These are phyloP conservation scores for Drosophila siamana DNA, from an alignment of 2,888 invertebrate species.

Conservation along the genomic window DNA sequence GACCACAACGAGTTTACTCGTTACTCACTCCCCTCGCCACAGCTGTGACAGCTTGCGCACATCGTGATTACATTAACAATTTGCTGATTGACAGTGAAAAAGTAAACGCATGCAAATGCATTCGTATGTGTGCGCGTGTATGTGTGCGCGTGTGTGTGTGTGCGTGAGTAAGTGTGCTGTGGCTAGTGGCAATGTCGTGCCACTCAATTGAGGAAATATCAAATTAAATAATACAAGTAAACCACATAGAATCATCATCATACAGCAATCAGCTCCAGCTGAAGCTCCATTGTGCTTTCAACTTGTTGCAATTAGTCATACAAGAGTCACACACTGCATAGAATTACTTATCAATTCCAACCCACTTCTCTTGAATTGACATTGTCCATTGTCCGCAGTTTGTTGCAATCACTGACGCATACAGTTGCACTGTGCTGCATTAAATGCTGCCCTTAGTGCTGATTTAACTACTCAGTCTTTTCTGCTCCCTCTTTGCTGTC, in stretches of 20 bases:
- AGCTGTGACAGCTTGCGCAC: constrained; percentile 7
- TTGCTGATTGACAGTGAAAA: constrained; percentile 52
- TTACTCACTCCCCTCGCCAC: not conserved
- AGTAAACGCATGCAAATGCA: constrained; percentile 13
- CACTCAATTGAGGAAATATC: constrained; percentile 85
- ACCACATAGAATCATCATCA: constrained; percentile 39
- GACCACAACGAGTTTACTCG: constrained; percentile 12
- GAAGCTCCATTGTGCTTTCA: constrained; percentile 45
- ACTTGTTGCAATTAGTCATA: constrained; percentile 67
- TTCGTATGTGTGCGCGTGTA: too few relatives aligned
- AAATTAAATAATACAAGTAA: constrained; percentile 74
- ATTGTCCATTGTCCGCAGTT: constrained; percentile 24
- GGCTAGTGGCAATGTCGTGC: constrained; percentile 54
- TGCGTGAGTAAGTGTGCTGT: constrained; percentile 22
- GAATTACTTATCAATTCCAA: constrained; percentile 32
- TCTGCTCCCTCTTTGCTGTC: not conserved
- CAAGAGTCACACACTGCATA: constrained; percentile 2
- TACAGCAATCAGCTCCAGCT: constrained; percentile 23
- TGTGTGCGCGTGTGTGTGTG: too few relatives aligned
- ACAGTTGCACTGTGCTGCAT: not conserved
- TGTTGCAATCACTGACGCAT: constrained; percentile 39
- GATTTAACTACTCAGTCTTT: not conserved
- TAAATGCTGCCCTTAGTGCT: too few relatives aligned
- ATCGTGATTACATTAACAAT: constrained; percentile 46
- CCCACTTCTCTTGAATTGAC: constrained; percentile 4